Base-by-base conservation (phyloP, 1,140 invertebrate genomes). In the Battus philenor region DNA sequence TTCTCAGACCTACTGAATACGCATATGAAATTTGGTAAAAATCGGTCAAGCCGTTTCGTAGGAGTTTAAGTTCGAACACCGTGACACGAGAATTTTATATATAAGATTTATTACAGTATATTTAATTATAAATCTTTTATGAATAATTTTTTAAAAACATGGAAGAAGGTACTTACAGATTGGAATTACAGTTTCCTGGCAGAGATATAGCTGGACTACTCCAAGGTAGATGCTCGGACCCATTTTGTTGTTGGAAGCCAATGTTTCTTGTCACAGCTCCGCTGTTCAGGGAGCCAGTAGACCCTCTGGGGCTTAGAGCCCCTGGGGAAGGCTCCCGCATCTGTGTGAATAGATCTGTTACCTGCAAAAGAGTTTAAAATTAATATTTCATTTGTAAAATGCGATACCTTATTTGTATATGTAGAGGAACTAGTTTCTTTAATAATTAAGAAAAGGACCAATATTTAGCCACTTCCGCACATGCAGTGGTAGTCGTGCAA, bases 301-400 rank as follows among this genome's bases (percentile, higher is more conserved):
- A 72, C 3, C 65, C 62, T 39, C 57, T 61, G 56, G 67, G 68
- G 50, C 53, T 73, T 6, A 59, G 30, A 1, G 58, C 54, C 56
- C 55, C 63, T 1, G 87, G 86, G 1, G 89, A 87, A 30, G 91
- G 90, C 59, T 92, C 91, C 67, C 91, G 90, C 91, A 93, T 93
- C 61, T 91, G 90, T 50, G 77, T 87, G 60, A 92, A 91, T 16
- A 92, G 70, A 44, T 92, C 91, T 54, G 90, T 87, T 44, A 92
- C 90, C 91, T 93, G 78, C 10, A 84, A 86, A 29, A 6, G 7
- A 50, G 0, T n/a, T n/a, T n/a, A n/a, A n/a, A n/a, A n/a, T n/a
- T n/a, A n/a, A n/a, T n/a, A n/a, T n/a, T n/a, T n/a, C n/a, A n/a
- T n/a, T n/a, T n/a, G n/a, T n/a, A n/a, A n/a, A n/a, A n/a, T n/a